Conservation (phyloP, 2,797 vertebrate species). For the Enteromius unitaeniatus region DNA sequence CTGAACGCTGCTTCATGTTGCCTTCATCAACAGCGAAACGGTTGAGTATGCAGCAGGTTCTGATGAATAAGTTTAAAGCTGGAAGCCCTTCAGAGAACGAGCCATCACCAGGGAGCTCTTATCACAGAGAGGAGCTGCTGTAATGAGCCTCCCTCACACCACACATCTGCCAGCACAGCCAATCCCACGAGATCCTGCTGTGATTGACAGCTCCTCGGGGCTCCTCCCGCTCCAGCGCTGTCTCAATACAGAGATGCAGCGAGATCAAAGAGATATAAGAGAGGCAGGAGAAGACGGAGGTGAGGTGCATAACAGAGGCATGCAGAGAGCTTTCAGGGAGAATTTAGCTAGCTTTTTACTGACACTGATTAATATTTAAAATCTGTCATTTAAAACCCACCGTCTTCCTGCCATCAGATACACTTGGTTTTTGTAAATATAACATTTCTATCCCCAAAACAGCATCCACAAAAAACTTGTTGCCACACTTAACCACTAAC, state of each 20-base stretch:
- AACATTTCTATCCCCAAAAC: background rate
- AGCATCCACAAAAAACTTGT: background rate
- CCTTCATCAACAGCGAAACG: conserved; percentile 30
- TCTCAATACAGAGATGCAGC: conserved; percentile 20
- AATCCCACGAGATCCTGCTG: conserved; percentile 73
- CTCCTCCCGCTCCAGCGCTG: conserved; percentile 52
- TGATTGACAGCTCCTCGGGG: conserved; percentile 80
- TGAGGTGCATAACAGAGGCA: background rate
- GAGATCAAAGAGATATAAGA: conserved; percentile 9
- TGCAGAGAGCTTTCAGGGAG: conserved; percentile 11
- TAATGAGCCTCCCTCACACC: conserved; percentile 79
- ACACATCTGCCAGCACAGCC: conserved; percentile 75
- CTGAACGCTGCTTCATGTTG: background rate
- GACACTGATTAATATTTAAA: background rate
- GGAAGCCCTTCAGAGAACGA: conserved; percentile 26
- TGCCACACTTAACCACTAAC: background rate
- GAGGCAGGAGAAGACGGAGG: background rate
- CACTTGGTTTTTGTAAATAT: background rate
- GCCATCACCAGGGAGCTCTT: conserved; percentile 53
- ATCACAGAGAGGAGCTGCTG: conserved; percentile 78
- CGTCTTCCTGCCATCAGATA: conserved; percentile 7
- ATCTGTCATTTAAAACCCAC: conserved; percentile 7
- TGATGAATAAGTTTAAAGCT: conserved; percentile 12
- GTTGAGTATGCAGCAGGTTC: background rate
- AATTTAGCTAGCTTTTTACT: conserved; percentile 3